phyloP scores from a whole-genome alignment of 2,113 vertebrate species.

The Hucho hucho region DNA sequence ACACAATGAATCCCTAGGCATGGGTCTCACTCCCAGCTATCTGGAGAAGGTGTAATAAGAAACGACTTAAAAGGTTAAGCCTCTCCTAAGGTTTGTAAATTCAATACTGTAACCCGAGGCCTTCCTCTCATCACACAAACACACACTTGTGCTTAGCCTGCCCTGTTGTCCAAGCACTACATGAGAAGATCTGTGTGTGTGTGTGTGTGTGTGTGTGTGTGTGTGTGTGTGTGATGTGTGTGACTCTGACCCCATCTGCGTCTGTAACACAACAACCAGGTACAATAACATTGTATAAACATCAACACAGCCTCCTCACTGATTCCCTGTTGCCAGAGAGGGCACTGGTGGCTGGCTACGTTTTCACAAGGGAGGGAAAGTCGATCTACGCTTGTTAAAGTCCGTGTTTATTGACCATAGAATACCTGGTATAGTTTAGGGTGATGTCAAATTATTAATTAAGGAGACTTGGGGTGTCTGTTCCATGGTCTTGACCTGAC shows the following conservation, averaged over 20 bases:
- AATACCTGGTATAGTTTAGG: slow-evolving; percentile 40
- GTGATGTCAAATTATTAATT: slow-evolving; percentile 37
- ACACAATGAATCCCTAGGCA: not conserved
- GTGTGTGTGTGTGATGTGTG: too few relatives aligned
- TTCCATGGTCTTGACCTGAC: slow-evolving; percentile 17
- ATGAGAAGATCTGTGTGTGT: not conserved
- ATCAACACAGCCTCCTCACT: not conserved
- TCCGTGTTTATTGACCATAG: slow-evolving; percentile 15
- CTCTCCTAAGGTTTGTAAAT: not conserved
- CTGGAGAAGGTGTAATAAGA: not conserved
- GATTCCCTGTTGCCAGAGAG: not conserved
- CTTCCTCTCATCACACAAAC: slow-evolving; percentile 14
- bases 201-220: too few relatives aligned
- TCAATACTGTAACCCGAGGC: not conserved
- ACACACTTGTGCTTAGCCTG: not conserved
- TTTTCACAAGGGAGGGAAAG: not conserved
- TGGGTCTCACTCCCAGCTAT: not conserved
- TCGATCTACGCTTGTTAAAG: not conserved
- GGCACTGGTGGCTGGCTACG: not conserved
- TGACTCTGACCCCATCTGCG: slow-evolving; percentile 17
- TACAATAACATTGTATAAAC: slow-evolving; percentile 20
- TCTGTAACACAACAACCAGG: slow-evolving; percentile 26
- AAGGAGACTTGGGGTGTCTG: not conserved
- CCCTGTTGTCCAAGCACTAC: not conserved
- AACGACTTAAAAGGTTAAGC: not conserved